Conservation (phyloP, 1,140 invertebrate species). For the Lordiphosa collinella region DNA sequence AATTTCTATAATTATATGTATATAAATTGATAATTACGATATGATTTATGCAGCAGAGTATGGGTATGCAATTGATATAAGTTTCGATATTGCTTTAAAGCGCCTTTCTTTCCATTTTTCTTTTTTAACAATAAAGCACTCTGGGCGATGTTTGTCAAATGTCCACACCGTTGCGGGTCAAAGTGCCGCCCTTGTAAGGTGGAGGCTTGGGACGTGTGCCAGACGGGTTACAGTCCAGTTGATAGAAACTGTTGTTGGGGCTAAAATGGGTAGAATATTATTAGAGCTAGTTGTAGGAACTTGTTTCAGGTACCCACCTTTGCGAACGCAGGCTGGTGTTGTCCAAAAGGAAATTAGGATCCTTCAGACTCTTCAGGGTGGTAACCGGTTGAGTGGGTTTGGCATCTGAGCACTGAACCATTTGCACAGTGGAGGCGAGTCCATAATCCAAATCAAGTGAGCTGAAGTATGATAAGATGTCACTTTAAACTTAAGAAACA, state of each 20-base stretch:
- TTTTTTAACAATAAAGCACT: constrained; percentile 70
- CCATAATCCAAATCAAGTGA: constrained; percentile 47
- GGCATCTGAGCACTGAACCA: constrained; percentile 75
- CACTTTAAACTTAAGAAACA: neutral
- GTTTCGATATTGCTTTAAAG: constrained; percentile 45
- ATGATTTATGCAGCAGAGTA: neutral
- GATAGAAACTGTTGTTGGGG: constrained; percentile 72
- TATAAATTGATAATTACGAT: neutral
- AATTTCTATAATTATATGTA: neutral
- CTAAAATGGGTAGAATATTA: constrained; percentile 19
- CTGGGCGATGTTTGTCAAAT: constrained; percentile 78
- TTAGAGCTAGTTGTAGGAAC: neutral
- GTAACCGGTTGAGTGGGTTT: constrained; percentile 70
- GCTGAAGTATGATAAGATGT: constrained; percentile 14
- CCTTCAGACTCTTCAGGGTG: constrained; percentile 74
- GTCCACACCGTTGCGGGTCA: constrained; percentile 60
- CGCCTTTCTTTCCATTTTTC: neutral
- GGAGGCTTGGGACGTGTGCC: constrained; percentile 74
- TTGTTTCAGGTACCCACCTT: constrained; percentile 33
- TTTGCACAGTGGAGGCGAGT: constrained; percentile 74
- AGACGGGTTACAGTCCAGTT: constrained; percentile 54
- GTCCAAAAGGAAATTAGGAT: constrained; percentile 71
- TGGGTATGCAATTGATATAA: constrained; percentile 19
- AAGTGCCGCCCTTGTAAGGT: constrained; percentile 69
- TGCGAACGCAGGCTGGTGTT: constrained; percentile 69